A percentile compares a stretch with the other conserved stretches of the same genome.
Conservation (phyloP, 1,140 invertebrate species). For the Apis mellifera region DNA sequence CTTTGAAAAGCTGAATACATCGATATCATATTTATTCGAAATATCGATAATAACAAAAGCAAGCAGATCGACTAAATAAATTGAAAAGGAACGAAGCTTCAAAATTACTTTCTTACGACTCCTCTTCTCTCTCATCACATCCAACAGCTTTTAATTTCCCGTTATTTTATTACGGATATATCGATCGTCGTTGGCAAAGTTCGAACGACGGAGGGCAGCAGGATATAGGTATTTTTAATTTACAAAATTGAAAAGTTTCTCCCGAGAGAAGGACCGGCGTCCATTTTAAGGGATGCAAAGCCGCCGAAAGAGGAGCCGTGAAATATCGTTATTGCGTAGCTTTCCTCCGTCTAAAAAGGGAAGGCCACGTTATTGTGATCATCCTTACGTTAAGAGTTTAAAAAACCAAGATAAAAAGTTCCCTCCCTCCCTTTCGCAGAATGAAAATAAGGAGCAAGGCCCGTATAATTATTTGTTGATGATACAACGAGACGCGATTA, state of each 20-base stretch:
- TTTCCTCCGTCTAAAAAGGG: constrained; percentile 54
- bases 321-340: constrained; percentile 58
- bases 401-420: constrained; percentile 47
- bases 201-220: neutral
- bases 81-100: too few relatives aligned
- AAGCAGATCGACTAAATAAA: too few relatives aligned
- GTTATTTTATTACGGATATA: neutral
- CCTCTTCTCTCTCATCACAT: neutral
- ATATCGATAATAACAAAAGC: too few relatives aligned
- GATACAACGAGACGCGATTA: constrained; percentile 44
- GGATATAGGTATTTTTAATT: constrained; percentile 7
- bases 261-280: neutral
- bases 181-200: neutral
- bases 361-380: constrained; percentile 35
- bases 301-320: constrained; percentile 35
- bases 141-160: neutral
- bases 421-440: neutral
- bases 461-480: constrained; percentile 62
- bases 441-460: constrained; percentile 5
- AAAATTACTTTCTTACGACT: neutral
- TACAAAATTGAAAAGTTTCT: constrained; percentile 25
- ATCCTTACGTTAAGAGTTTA: constrained; percentile 52
- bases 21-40: too few relatives aligned
- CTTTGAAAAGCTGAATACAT: too few relatives aligned
- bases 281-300: neutral